Conservation (phyloP, 2,888 invertebrate species). For the Stenodera caucasica region DNA sequence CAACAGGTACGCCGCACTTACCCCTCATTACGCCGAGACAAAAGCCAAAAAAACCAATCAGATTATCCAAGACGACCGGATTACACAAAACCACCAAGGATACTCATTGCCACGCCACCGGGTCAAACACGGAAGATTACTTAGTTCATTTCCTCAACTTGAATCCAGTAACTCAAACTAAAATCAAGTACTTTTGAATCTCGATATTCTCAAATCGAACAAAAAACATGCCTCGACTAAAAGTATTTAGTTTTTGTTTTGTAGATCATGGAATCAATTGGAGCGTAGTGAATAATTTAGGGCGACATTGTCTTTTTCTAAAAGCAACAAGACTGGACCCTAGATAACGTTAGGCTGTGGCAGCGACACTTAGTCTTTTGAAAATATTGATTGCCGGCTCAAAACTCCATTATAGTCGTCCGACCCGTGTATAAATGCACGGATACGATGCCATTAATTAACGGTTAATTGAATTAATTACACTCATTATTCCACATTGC, state of each 20-base stretch:
- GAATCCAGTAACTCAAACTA: conserved; percentile 4
- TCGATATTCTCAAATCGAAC: no score
- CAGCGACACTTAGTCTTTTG: conserved; percentile 35
- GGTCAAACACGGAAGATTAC: conserved; percentile 26
- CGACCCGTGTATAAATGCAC: conserved; percentile 55
- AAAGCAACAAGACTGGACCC: background rate
- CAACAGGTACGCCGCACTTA: conserved; percentile 47
- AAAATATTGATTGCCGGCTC: conserved; percentile 58
- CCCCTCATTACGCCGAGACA: conserved; percentile 41
- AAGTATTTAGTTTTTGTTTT: no score
- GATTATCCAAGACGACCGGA: conserved; percentile 36
- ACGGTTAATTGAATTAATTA: conserved; percentile 62
- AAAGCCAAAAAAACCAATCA: conserved; percentile 42
- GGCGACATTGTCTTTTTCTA: background rate
- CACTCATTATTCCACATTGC: conserved; percentile 58
- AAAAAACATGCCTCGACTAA: no score
- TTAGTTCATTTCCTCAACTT: conserved; percentile 18
- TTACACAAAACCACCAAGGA: conserved; percentile 37
- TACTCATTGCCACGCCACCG: conserved; percentile 21
- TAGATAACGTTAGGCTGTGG: background rate
- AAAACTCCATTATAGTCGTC: conserved; percentile 57
- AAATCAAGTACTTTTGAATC: background rate
- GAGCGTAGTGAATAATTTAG: background rate
- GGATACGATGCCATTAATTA: conserved; percentile 59
- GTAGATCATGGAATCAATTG: no score